phyloP scores from a whole-genome alignment of 2,113 vertebrate species.

The Burhinus bistriatus region DNA sequence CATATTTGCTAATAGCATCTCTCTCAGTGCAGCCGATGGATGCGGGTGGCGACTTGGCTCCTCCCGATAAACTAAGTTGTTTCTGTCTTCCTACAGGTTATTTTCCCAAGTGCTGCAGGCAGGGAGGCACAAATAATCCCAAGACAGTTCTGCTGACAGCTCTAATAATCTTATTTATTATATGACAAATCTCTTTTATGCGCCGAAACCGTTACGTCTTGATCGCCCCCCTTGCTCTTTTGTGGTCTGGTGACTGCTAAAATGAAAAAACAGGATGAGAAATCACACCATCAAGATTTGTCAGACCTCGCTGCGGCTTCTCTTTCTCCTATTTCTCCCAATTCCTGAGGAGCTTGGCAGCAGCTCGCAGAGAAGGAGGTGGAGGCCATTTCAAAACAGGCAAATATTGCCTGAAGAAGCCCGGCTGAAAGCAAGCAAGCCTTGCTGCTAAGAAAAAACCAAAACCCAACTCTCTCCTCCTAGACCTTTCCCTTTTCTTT shows the following conservation, averaged over 20 bases:
- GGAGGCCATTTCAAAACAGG: not conserved
- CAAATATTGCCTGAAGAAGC: not conserved
- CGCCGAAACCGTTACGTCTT: not conserved
- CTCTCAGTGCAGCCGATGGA: not conserved
- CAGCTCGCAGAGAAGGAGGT: not conserved
- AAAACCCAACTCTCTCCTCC: not conserved
- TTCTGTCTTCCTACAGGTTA: not conserved
- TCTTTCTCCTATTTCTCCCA: not conserved
- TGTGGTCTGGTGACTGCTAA: not conserved
- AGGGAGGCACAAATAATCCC: slow-evolving; percentile 27
- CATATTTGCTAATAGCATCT: not conserved
- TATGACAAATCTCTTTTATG: slow-evolving; percentile 17
- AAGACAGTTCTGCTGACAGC: slow-evolving; percentile 10
- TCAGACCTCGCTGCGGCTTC: not conserved
- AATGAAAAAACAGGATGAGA: slow-evolving; percentile 22
- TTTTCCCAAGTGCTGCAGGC: slow-evolving; percentile 11
- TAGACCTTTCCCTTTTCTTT: not conserved
- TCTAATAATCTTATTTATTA: slow-evolving; percentile 47
- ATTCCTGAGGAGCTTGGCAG: not conserved
- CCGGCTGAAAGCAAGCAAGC: not conserved
- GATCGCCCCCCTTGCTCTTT: not conserved
- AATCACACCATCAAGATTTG: slow-evolving; percentile 11
- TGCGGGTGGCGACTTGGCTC: not conserved
- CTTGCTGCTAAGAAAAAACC: not conserved
- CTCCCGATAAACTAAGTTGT: not conserved